A percentile compares a stretch with the other conserved stretches of the same genome.
Conservation (phyloP, 2,113 vertebrate genomes). For the Platysteira castanea region DNA sequence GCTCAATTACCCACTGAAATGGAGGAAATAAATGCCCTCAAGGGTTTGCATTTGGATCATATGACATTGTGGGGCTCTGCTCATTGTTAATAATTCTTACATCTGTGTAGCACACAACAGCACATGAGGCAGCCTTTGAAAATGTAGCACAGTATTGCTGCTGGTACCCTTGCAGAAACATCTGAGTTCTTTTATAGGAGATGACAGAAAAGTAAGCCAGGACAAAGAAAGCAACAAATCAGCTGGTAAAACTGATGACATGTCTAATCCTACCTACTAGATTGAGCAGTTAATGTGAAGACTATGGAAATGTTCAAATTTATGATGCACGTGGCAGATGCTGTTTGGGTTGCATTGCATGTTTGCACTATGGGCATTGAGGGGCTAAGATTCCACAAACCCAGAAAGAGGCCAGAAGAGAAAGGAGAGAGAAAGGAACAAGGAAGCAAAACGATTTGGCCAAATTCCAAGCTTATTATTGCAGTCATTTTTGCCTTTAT, state of each 20-base stretch:
- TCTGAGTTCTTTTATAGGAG: neutral
- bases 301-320: neutral
- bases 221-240: neutral
- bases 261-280: neutral
- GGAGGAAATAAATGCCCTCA: constrained; percentile 11
- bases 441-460: neutral
- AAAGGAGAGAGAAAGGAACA: neutral
- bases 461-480: neutral
- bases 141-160: neutral
- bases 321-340: neutral
- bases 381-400: neutral
- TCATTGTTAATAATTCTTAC: constrained; percentile 15
- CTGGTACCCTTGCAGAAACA: neutral
- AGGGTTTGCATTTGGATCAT: constrained; percentile 6
- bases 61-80: neutral
- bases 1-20: neutral
- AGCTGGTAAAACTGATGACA: neutral
- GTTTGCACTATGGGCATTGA: neutral
- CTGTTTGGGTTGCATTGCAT: neutral
- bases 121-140: neutral
- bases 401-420: neutral
- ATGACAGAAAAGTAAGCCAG: neutral
- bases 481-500: neutral
- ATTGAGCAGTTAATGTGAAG: neutral
- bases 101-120: neutral